Evolutionary conservation across 1,140 invertebrate genomes (phyloP).

Genomic region (Drosophila sulfurigaster): DNA sequence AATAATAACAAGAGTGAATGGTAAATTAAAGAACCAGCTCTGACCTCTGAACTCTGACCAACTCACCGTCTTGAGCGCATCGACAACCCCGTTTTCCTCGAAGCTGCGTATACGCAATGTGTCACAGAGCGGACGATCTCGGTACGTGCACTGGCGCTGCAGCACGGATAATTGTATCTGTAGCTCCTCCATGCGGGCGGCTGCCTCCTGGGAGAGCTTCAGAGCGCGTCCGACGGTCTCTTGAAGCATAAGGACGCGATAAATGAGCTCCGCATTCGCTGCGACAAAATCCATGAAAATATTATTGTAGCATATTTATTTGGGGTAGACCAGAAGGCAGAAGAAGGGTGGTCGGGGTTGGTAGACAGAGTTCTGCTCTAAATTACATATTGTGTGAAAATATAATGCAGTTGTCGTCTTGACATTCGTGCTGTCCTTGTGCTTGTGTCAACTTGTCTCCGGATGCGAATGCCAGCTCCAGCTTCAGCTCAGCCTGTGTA

Average conservation of each 20-base stretch:
- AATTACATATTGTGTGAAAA: slow-evolving; percentile 78
- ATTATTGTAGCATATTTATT: slow-evolving; percentile 68
- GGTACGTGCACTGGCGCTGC: slow-evolving; percentile 86
- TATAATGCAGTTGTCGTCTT: slow-evolving; percentile 68
- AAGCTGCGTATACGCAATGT: slow-evolving; percentile 87
- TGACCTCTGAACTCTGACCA: slow-evolving; percentile 12
- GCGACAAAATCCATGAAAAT: slow-evolving; percentile 61
- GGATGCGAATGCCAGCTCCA: slow-evolving; percentile 30
- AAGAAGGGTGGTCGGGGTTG: no score
- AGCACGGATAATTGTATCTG: slow-evolving; percentile 86
- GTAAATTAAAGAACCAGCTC: slow-evolving; percentile 2
- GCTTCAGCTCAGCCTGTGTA: slow-evolving; percentile 10
- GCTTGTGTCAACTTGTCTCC: slow-evolving; percentile 45
- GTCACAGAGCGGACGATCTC: slow-evolving; percentile 88
- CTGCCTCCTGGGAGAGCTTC: slow-evolving; percentile 86
- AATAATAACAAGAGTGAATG: slow-evolving; percentile 18
- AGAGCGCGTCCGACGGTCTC: slow-evolving; percentile 85
- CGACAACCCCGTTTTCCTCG: slow-evolving; percentile 85
- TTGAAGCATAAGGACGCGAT: slow-evolving; percentile 85
- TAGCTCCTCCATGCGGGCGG: slow-evolving; percentile 86
- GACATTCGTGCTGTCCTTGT: slow-evolving; percentile 44
- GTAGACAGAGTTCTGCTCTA: slow-evolving; percentile 27
- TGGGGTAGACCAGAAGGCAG: not conserved
- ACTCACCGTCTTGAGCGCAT: slow-evolving; percentile 79
- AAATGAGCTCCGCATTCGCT: slow-evolving; percentile 86